Base-by-base conservation (phyloP, 1,140 invertebrate species). In the Sogatella furcifera region DNA sequence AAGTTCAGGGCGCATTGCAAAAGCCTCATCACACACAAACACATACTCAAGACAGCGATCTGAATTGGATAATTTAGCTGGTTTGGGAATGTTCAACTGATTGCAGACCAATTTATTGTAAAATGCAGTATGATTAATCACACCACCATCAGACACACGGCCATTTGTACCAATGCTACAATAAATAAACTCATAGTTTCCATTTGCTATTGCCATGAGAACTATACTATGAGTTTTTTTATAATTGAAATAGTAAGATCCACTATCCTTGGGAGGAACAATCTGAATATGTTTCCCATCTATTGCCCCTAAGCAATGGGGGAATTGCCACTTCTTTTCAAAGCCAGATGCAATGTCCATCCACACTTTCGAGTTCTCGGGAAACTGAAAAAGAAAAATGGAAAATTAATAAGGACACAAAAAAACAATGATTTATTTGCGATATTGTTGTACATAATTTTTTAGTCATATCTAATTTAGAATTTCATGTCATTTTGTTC, bases 1-100 rank as follows among this genome's bases (percentile, higher is more conserved):
- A 34, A 62, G 62, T 67, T 67, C 78, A 55, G 76, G 76, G 54
- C 60, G 62, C 38, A 79, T 46, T 31, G 74, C 65, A 68, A 80
- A 81, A 49, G 75, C 76, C 55, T 77, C 74, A 69, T 80, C 77
- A 13, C 68, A 77, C 31, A 79, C 64, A 67, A 80, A 69, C 31
- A 73, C 31, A 31, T 31, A 31, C 10, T 10, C 10, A 5, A 31
- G 10, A 31, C 4, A 4, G 4, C 31, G 4, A 10, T 31, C 10
- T 31, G 31, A 31, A 31, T 10, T 31, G 4, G 5, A 4, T 5
- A 31, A 5, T 4, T 4, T 5, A 5, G 5, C 10, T 4, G 31
- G 31, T 49, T 49, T 49, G 4, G 21, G 21, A 49, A 17, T 49
- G 4, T 49, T 17, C 44, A 49, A 21, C 15, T 49, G 10, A 38